phyloP scores from a whole-genome alignment of 2,797 vertebrate genomes.

The Clarias pachynema region DNA sequence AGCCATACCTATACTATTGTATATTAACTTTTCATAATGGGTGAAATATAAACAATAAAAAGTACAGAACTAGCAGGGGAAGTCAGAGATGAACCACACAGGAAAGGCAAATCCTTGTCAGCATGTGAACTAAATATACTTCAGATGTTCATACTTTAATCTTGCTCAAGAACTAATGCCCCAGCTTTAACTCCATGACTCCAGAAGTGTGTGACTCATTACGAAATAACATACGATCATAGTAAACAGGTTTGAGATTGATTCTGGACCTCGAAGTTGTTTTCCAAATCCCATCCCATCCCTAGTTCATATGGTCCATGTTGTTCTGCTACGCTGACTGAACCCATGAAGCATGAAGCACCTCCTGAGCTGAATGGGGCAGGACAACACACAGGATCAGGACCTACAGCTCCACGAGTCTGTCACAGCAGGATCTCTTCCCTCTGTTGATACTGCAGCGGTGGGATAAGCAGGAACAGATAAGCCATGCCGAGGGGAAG shows the following conservation, averaged over 20 bases:
- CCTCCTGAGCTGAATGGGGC: slow-evolving; percentile 9
- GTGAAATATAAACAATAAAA: not conserved
- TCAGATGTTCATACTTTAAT: not conserved
- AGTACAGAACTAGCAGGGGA: not conserved
- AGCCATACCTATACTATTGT: not conserved
- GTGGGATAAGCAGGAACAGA: slow-evolving; percentile 41
- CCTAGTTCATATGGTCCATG: not conserved
- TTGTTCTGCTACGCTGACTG: not conserved
- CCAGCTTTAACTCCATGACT: not conserved
- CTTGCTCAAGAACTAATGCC: not conserved
- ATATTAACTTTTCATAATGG: not conserved
- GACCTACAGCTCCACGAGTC: not conserved
- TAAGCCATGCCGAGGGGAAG: slow-evolving; percentile 33
- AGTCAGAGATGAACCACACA: not conserved
- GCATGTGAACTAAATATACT: not conserved
- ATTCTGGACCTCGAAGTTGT: not conserved
- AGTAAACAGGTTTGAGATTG: not conserved
- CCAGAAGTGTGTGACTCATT: not conserved
- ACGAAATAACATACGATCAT: not conserved
- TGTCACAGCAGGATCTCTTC: slow-evolving; percentile 13
- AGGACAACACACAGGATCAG: slow-evolving; percentile 6
- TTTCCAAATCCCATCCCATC: not conserved
- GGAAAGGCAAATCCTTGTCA: slow-evolving; percentile 1
- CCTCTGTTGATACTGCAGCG: slow-evolving; percentile 29
- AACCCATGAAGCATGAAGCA: not conserved